Evolutionary conservation across 2,888 invertebrate species (phyloP).

Genomic region (Scaptomyza tumidula): DNA sequence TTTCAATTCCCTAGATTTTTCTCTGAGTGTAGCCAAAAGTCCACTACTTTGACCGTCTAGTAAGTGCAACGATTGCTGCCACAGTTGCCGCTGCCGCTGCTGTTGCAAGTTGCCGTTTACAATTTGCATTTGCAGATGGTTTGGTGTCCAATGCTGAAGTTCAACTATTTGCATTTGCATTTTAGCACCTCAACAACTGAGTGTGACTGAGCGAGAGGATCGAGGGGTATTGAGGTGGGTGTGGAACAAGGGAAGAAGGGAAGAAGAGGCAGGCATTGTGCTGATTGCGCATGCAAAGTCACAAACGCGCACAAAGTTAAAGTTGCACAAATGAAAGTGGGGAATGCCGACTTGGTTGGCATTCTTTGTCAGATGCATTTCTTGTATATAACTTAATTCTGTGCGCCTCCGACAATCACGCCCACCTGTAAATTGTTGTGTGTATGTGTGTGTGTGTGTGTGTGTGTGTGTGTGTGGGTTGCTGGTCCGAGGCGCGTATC

Average conservation of each 20-base stretch:
- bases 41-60: conserved; percentile 64
- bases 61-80: conserved; percentile 25
- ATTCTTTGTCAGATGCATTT: conserved; percentile 44
- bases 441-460: conserved; percentile 21
- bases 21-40: conserved; percentile 34
- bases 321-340: conserved; percentile 54
- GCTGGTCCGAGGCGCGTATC: conserved; percentile 64
- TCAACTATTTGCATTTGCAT: conserved; percentile 77
- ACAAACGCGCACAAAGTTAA: conserved; percentile 60
- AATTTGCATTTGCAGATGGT: conserved; percentile 33
- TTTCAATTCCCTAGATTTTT: neutral
- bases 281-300: conserved; percentile 79
- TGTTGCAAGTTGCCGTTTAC: conserved; percentile 16
- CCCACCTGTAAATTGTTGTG: conserved; percentile 48
- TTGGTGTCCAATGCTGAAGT: conserved; percentile 46
- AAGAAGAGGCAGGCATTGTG: conserved; percentile 57
- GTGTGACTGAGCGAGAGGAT: conserved; percentile 14
- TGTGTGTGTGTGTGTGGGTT: conserved; percentile 63
- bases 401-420: conserved; percentile 64
- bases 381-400: conserved; percentile 73
- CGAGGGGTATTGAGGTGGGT: neutral
- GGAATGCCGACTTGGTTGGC: conserved; percentile 32
- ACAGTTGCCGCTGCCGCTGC: conserved; percentile 44
- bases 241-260: neutral
- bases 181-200: conserved; percentile 70